Evolutionary conservation across 2,888 invertebrate genomes (phyloP), one percentile per base, ranked within the genome.

Genomic region (Herminia tarsipennalis): DNA sequence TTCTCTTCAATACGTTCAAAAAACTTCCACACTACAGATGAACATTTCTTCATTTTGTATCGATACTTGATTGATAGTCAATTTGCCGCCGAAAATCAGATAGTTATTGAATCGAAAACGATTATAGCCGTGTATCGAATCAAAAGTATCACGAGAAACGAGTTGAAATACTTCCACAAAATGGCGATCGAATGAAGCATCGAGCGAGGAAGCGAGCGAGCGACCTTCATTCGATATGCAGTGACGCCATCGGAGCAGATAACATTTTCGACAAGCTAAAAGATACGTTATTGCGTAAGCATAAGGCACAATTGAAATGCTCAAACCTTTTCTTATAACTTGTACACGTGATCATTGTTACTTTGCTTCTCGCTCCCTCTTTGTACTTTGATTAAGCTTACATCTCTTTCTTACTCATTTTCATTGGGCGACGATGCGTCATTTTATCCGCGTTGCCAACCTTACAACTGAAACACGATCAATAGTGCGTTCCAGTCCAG

Each of bases 21-120:
- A 68, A 90, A 89, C 58, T 80, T 81, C 91, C 91, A 91, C 58
- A 88, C 90, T 22, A 84, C 63, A 18, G 90, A 89, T 36, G 87
- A 82, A 64, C 79, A 79, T 80, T 81, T 88, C 79, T 85, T 89
- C 88, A 88, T 90, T 65, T 60, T 78, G 55, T 66, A 66, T 78
- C 69, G 71, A 73, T 76, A 70, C 55, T 57, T 58, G 56, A 66
- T 74, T 66, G 66, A 58, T 61, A 66, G 51, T 72, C 68, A 77
- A 74, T 78, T 84, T 78, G 72, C 78, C 81, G 79, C 81, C 77
- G 70, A 81, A 81, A 74, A 61, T 59, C 60, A 66, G 66, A 69
- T 68, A 56, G 60, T 63, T 62, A 71, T 69, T 70, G 62, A 70
- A 73, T 71, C 66, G 71, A 70, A 73, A 74, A 70, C 81, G 81